phyloP scores from a whole-genome alignment of 2,888 invertebrate species.

The Andrena dorsata region DNA sequence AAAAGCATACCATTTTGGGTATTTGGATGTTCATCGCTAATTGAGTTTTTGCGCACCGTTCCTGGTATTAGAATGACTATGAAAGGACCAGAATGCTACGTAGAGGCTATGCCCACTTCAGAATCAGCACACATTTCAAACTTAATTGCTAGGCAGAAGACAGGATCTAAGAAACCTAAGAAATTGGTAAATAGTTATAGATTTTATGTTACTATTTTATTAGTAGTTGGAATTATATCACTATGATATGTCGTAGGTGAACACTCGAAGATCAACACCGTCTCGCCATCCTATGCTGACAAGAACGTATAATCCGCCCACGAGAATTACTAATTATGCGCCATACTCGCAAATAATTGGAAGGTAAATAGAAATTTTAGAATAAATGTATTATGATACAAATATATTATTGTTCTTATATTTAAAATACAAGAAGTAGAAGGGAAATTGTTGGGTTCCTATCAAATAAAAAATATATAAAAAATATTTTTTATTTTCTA shows the following conservation, averaged over 20 bases:
- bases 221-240: background rate
- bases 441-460: no score
- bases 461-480: no score
- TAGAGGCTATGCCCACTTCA: slow-evolving; percentile 87
- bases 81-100: slow-evolving; percentile 86
- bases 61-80: slow-evolving; percentile 87
- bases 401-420: no score
- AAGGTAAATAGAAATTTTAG: slow-evolving; percentile 34
- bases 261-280: slow-evolving; percentile 25
- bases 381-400: background rate
- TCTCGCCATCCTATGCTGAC: slow-evolving; percentile 29
- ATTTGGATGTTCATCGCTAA: slow-evolving; percentile 87
- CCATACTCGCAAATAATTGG: slow-evolving; percentile 2
- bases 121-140: slow-evolving; percentile 87
- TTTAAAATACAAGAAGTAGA: no score
- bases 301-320: background rate
- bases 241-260: slow-evolving; percentile 10
- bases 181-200: slow-evolving; percentile 28
- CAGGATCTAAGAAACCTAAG: slow-evolving; percentile 61
- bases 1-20: slow-evolving; percentile 88
- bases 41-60: slow-evolving; percentile 87
- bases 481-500: no score
- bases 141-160: slow-evolving; percentile 83
- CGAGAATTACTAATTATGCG: background rate
- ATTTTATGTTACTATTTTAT: background rate